Base-by-base conservation (phyloP, 37 sponge, comb jelly and placozoan genomes). In the Theonella swinhoei region DNA sequence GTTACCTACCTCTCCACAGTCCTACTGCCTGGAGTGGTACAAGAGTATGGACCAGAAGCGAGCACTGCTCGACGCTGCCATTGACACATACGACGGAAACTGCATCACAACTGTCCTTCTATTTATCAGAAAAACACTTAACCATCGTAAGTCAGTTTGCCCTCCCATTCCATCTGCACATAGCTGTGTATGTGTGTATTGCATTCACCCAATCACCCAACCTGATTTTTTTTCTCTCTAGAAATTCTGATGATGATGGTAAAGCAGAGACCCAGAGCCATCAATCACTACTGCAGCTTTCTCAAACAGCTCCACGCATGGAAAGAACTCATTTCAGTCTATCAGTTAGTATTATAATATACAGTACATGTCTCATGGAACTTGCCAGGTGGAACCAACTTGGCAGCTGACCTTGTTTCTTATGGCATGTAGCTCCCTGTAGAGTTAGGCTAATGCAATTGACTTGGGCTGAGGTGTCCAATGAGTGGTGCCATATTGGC, bases 11-110 rank as follows among this genome's bases (percentile, higher is more conserved):
- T 38, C 1, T 29, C 19, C n/a, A 41, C 37, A 91, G 92, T 61
- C 88, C 0, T 88, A 38, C 24, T 78, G 72, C 14, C 80, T 91
- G 72, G 88, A 88, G 39, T 87, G 80, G 84, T 91, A 78, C 69
- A 88, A 83, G 80, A 47, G 80, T 4, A 60, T 79, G 80, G 84
- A 79, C 19, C 85, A 91, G 80, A 91, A 91, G 74, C 60, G 30
- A 29, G 85, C 72, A 23, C 82, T 91, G 38, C 41, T 91, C 60
- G 42, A 87, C 20, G 79, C 74, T 72, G 92, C 88, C 68, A 77
- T 88, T 4, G 67, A 40, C 4, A 87, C 81, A 1, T 23, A 75
- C 32, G 92, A 91, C 70, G 88, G 92, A 40, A 91, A 91, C 76
- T 83, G 84, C 47, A 91, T 91, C 73, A 87, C 79, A 29, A 73